Evolutionary conservation across 2,888 invertebrate species (phyloP), one percentile per base, ranked within the genome.

Genomic region (Melanophora roralis): DNA sequence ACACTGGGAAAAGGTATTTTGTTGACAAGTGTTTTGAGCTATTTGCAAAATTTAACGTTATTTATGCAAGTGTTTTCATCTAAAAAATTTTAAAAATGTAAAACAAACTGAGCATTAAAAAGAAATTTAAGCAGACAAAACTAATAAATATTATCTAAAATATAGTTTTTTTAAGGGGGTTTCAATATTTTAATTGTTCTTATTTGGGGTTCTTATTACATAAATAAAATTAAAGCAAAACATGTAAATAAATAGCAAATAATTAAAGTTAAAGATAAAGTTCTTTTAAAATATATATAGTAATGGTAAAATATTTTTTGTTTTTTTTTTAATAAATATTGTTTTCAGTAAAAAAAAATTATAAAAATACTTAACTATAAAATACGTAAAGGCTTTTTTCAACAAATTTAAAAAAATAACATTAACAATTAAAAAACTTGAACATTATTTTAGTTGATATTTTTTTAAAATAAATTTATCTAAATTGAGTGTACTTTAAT

Each of bases 391-490:
- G n/a, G n/a, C n/a, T n/a, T n/a, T n/a, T n/a, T n/a, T 59, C 34
- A 14, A 51, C 64, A 43, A 76, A 53, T 49, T 67, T 75, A 60
- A 59, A 68, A 71, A 45, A 80, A 64, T 76, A 80, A 80, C 80
- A 80, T 80, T 80, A 76, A 80, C 76, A 75, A 14, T 78, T 71
- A 60, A 57, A 60, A 75, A 72, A 67, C 60, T 67, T 60, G 38
- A 80, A 75, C 57, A 73, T 21, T 65, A 40, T 73, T 34, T 49
- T 36, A n/a, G n/a, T n/a, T n/a, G n/a, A n/a, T 27, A 32, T 8
- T 49, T 59, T 12, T 38, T 23, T 64, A 55, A 57, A 27, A 36
- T 8, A 32, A 23, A 5, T 7, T 64, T 64, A 49, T 23, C 47
- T 76, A 57, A 40, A 3, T 49, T 69, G 40, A 32, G 57, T 64